Evolutionary conservation across 1,140 invertebrate species (phyloP).

Genomic region (Brachionus rotundiformis): DNA sequence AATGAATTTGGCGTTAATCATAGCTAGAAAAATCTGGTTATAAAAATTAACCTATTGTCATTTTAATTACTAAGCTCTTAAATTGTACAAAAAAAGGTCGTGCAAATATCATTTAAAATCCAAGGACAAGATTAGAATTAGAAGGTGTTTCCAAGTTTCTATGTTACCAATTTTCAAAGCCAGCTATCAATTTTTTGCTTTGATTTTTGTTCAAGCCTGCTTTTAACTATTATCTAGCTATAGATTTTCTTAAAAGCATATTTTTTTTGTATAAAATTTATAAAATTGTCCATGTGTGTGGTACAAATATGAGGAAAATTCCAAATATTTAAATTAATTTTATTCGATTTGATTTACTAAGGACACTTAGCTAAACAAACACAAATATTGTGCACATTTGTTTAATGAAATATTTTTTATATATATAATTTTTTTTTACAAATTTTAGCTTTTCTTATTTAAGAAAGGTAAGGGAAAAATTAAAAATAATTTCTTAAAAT

Average conservation of each 20-base stretch:
- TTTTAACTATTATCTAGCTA: no score
- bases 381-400: background rate
- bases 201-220: no score
- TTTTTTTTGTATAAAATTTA: no score
- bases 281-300: background rate
- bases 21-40: background rate
- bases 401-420: background rate
- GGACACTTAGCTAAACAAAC: background rate
- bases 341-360: background rate
- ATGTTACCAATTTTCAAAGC: no score
- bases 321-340: conserved; percentile 1
- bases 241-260: no score
- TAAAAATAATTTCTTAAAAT: background rate
- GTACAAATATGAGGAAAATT: background rate
- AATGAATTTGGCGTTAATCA: background rate
- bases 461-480: conserved; percentile 10
- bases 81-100: conserved; percentile 2
- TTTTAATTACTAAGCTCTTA: background rate
- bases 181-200: no score
- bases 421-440: background rate
- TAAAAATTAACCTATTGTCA: conserved; percentile 4
- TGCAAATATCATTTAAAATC: background rate
- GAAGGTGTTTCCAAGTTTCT: no score
- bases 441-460: background rate
- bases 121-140: background rate